phyloP scores from a whole-genome alignment of 2,797 vertebrate species.

The Sebastes kiyomatsui region DNA sequence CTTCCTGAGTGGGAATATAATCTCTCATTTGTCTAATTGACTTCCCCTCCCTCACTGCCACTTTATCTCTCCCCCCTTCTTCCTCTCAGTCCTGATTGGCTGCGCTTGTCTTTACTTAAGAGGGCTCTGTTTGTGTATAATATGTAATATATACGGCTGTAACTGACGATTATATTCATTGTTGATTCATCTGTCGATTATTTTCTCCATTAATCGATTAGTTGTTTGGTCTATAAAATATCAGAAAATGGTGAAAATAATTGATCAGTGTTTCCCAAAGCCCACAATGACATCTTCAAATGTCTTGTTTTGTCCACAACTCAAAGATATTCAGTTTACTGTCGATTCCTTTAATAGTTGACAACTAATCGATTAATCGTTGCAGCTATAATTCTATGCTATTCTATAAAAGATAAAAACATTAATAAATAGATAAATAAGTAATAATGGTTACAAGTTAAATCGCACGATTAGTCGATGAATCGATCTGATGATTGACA shows the following conservation, averaged over 20 bases:
- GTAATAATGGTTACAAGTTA: neutral
- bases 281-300: too few relatives aligned
- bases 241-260: too few relatives aligned
- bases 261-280: too few relatives aligned
- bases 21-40: slow-evolving; percentile 52
- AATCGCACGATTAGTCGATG: neutral
- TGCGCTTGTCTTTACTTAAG: neutral
- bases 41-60: neutral
- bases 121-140: neutral
- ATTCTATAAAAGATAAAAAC: neutral
- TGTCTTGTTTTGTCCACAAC: too few relatives aligned
- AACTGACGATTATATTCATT: neutral
- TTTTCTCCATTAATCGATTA: too few relatives aligned
- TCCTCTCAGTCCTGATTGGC: slow-evolving; percentile 1
- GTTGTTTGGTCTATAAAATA: too few relatives aligned
- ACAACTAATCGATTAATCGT: neutral
- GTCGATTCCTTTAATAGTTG: neutral
- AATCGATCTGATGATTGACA: neutral
- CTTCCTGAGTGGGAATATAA: slow-evolving; percentile 43
- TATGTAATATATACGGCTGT: neutral
- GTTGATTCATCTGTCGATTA: too few relatives aligned
- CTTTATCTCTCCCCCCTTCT: neutral
- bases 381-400: too few relatives aligned
- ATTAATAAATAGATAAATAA: neutral
- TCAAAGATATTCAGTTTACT: too few relatives aligned